Evolutionary conservation across 2,797 vertebrate genomes (phyloP).

Genomic region (Antrozous pallidus): DNA sequence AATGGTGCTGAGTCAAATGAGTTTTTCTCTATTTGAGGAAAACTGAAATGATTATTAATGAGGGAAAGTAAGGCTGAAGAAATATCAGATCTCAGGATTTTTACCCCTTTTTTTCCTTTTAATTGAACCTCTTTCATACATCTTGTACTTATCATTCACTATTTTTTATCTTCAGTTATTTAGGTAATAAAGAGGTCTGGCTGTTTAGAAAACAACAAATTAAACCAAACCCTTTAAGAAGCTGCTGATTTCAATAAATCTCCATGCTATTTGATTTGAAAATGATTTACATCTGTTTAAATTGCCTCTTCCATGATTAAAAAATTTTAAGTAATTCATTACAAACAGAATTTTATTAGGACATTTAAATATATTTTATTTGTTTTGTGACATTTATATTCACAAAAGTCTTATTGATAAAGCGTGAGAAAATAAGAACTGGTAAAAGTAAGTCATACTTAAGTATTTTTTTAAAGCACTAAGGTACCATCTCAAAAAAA

Average conservation of each 20-base stretch:
- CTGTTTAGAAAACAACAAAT: slow-evolving; percentile 37
- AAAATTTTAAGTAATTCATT: slow-evolving; percentile 9
- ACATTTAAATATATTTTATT: slow-evolving; percentile 31
- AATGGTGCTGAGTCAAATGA: not conserved
- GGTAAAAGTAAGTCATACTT: slow-evolving; percentile 22
- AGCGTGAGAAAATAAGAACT: slow-evolving; percentile 20
- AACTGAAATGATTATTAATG: not conserved
- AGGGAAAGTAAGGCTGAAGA: slow-evolving; percentile 2
- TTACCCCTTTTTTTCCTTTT: not conserved
- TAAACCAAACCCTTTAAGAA: not conserved
- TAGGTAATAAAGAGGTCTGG: not conserved
- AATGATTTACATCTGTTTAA: not conserved
- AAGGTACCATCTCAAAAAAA: slow-evolving; percentile 54
- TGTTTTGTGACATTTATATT: slow-evolving; percentile 20
- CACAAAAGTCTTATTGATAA: slow-evolving; percentile 38
- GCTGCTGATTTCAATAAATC: not conserved
- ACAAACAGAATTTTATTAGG: slow-evolving; percentile 32
- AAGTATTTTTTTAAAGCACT: slow-evolving; percentile 23
- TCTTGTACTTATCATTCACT: not conserved
- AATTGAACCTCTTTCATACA: not conserved
- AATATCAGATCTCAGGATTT: not conserved
- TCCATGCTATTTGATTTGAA: not conserved
- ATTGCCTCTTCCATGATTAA: not conserved
- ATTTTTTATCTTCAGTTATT: not conserved
- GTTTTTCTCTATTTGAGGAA: not conserved